Conservation (phyloP, 2,888 invertebrate genomes). For the Leptodirus hochenwartii region DNA sequence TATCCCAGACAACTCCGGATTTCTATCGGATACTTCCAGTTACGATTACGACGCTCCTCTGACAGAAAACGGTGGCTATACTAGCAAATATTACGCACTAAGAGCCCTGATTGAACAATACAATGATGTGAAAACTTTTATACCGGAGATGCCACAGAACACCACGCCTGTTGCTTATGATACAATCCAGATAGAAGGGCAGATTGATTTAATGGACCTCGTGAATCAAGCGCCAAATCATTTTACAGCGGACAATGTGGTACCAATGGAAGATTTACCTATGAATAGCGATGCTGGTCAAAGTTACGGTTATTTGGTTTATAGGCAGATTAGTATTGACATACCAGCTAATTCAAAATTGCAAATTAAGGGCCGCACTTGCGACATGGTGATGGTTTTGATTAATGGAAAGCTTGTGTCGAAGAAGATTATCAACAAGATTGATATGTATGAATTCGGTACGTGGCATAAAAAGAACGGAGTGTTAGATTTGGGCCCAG, state of each 20-base stretch:
- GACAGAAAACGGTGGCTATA: slow-evolving; percentile 76
- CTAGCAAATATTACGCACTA: slow-evolving; percentile 58
- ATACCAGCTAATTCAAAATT: slow-evolving; percentile 19
- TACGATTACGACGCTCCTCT: slow-evolving; percentile 66
- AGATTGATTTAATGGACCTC: slow-evolving; percentile 1
- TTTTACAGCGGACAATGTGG: slow-evolving; percentile 8
- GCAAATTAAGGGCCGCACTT: slow-evolving; percentile 26
- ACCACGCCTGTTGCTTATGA: background rate
- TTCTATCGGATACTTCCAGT: slow-evolving; percentile 20
- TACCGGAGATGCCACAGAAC: slow-evolving; percentile 20
- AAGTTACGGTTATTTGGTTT: slow-evolving; percentile 35
- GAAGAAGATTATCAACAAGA: slow-evolving; percentile 16
- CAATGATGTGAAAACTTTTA: slow-evolving; percentile 18
- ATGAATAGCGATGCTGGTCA: slow-evolving; percentile 31
- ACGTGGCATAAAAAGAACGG: slow-evolving; percentile 23
- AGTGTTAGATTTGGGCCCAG: slow-evolving; percentile 16
- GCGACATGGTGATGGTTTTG: slow-evolving; percentile 30
- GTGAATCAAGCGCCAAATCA: too few species aligned
- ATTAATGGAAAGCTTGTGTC: slow-evolving; percentile 26
- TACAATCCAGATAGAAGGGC: background rate
- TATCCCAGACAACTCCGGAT: slow-evolving; percentile 6
- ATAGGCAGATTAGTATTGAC: slow-evolving; percentile 24
- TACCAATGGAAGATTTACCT: slow-evolving; percentile 18
- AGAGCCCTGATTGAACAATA: slow-evolving; percentile 31
- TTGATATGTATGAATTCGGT: slow-evolving; percentile 25